A percentile compares a stretch with the other conserved stretches of the same genome.
These are phyloP conservation scores for Tautogolabrus adspersus DNA, from an alignment of 2,113 vertebrate species.

Conservation along the genomic window DNA sequence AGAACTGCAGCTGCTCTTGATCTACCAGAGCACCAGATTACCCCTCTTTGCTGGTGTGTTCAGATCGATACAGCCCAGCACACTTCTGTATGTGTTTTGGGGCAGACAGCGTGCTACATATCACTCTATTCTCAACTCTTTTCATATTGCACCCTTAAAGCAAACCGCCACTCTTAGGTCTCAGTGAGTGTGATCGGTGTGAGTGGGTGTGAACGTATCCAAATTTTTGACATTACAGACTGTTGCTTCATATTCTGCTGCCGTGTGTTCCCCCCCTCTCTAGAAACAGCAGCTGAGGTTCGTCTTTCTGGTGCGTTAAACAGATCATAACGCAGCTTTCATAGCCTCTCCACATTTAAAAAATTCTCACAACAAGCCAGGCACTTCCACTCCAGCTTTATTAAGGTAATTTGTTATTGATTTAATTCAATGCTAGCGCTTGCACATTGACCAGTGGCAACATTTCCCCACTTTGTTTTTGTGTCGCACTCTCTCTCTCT, in stretches of 20 bases:
- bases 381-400: slow-evolving; percentile 46
- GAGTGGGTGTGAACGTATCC: slow-evolving; percentile 53
- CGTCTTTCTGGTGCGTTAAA: slow-evolving; percentile 35
- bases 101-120: slow-evolving; percentile 53
- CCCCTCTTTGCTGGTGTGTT: slow-evolving; percentile 66
- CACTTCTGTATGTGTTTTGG: slow-evolving; percentile 59
- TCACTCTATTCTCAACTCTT: slow-evolving; percentile 60
- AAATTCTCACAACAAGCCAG: slow-evolving; percentile 32
- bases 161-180: slow-evolving; percentile 26
- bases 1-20: slow-evolving; percentile 75
- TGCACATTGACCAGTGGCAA: slow-evolving; percentile 26
- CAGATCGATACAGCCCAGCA: slow-evolving; percentile 79
- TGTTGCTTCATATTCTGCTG: slow-evolving; percentile 48
- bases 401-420: slow-evolving; percentile 54
- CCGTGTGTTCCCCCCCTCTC: slow-evolving; percentile 3
- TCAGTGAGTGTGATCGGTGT: slow-evolving; percentile 34
- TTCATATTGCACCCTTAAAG: slow-evolving; percentile 23
- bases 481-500: slow-evolving; percentile 1
- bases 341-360: slow-evolving; percentile 19
- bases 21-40: slow-evolving; percentile 68
- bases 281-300: slow-evolving; percentile 35
- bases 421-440: slow-evolving; percentile 37
- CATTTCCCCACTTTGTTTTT: slow-evolving; percentile 28
- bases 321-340: slow-evolving; percentile 21
- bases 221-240: slow-evolving; percentile 60